Evolutionary conservation across 2,797 vertebrate species (phyloP), one percentile per base, ranked within the genome.

Genomic region (Microchirus variegatus): DNA sequence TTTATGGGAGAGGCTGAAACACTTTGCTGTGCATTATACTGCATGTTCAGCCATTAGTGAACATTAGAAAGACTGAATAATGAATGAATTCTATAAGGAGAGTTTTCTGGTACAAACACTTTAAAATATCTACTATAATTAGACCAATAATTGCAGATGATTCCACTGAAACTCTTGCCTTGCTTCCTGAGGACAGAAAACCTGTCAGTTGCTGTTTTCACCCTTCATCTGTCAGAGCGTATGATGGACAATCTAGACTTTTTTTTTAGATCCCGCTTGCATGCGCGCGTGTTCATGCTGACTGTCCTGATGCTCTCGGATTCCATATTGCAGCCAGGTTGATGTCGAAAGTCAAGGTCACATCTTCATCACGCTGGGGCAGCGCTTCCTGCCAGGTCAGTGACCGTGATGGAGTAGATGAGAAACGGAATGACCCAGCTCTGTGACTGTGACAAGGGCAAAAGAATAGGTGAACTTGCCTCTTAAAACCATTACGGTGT

Each of bases 311-410:
- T 77, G 63, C 58, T 63, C 42, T 48, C 48, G 52, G 16, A 69
- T 73, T 86, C 42, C 62, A 47, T 65, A 51, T 64, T 50, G 52
- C 70, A 62, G 50, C 22, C 13, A 37, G 63, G 58, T 51, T 76
- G 54, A 82, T 60, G 66, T 81, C 60, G 64, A 49, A 73, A 77
- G 35, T 81, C 86, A 88, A 92, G 89, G 87, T 89, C 85, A 77
- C 64, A 41, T 69, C 66, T 76, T 88, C 67, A 84, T 85, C 75
- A 85, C 46, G 46, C 68, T 0, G 16, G 51, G 54, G 54, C 38
- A 44, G 53, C 15, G 40, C 63, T 70, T 79, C 63, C 70, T 82
- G 49, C 51, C 56, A 40, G 63, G 67, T 52, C 41, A 9, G 59
- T 5, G 18, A 58, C 69, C 52, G 58, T 7, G 15, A 57, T 17